Base-by-base conservation (phyloP, 2,888 invertebrate genomes). In the Aleiodes leptofemur region DNA sequence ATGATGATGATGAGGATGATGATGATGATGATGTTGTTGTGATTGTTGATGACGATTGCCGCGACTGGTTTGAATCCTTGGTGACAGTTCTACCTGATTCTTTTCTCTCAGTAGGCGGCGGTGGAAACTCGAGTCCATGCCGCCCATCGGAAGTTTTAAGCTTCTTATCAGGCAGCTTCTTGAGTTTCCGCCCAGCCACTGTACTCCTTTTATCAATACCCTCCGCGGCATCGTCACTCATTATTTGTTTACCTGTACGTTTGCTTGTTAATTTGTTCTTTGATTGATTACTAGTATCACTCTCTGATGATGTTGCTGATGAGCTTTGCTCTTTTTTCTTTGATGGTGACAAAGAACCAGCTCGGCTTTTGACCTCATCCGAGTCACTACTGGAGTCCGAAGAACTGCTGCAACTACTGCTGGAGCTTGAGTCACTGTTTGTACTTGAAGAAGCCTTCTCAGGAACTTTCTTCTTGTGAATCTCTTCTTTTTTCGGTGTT, bases 101-200 rank as follows among this genome's bases (percentile, higher is more conserved):
- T 93, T 94, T 93, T 95, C 95, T 92, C 92, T 94, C 92, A 95
- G 90, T 89, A 94, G 92, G 87, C 92, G 93, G 91, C 91, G 94
- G 91, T 92, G 93, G 91, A 92, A 92, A 92, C 92, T 93, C 91
- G 90, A 91, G 92, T 92, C 93, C 93, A 92, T 93, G 92, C 92
- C 92, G 92, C 93, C 93, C 93, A 92, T 94, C 94, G 94, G 94
- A 94, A 94, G 94, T 94, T 94, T 94, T 94, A 93, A 94, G 94
- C 94, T 94, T 94, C 94, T 94, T 94, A 91, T 94, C 94, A 89
- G 94, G 93, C 92, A 93, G 92, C 92, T 93, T 93, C 90, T 92
- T 92, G 87, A 90, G 89, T 90, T 90, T 91, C 87, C 90, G 90
- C 83, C 89, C 90, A 82, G 77, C 79, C 73, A 69, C 81, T 79